Evolutionary conservation across 1,140 invertebrate genomes (phyloP).

Genomic region (Psilanteris sp.): DNA sequence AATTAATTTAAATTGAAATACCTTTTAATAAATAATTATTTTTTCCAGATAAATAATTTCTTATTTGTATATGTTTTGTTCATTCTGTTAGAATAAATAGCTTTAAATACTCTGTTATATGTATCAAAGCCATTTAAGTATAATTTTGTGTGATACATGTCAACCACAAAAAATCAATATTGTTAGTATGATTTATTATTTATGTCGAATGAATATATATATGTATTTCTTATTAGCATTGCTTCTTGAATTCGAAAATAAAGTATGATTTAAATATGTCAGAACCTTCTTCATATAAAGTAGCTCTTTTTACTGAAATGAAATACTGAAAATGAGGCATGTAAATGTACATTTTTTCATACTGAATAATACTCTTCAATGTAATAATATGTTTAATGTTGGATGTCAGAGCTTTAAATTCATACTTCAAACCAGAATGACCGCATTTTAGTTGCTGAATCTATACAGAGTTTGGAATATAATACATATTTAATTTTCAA

Average conservation of each 20-base stretch:
- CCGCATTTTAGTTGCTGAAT: too few species aligned
- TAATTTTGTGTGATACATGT: slow-evolving; percentile 4
- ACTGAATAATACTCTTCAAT: slow-evolving; percentile 18
- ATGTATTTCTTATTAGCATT: slow-evolving; percentile 12
- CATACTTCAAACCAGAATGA: too few species aligned
- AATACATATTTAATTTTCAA: too few species aligned
- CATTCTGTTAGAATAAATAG: too few species aligned
- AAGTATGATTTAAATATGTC: slow-evolving; percentile 13
- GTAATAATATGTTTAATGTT: slow-evolving; percentile 40
- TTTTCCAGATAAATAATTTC: too few species aligned
- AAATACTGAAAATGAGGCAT: slow-evolving; percentile 24
- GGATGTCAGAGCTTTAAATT: slow-evolving; percentile 29
- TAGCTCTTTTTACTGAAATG: slow-evolving; percentile 18
- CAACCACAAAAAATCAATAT: slow-evolving; percentile 1
- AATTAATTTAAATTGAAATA: too few species aligned
- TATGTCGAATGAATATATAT: slow-evolving; percentile 10
- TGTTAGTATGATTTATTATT: slow-evolving; percentile 7
- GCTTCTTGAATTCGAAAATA: slow-evolving; percentile 11
- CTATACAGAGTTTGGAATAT: too few species aligned
- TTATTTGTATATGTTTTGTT: too few species aligned
- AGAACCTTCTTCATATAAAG: slow-evolving; percentile 16
- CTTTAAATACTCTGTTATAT: too few species aligned
- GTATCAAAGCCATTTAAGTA: neutral
- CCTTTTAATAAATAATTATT: too few species aligned
- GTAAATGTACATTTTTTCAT: slow-evolving; percentile 22